phyloP scores from a whole-genome alignment of 35 echinoderm and acorn worm genomes.

The Ophioderma brevispina region DNA sequence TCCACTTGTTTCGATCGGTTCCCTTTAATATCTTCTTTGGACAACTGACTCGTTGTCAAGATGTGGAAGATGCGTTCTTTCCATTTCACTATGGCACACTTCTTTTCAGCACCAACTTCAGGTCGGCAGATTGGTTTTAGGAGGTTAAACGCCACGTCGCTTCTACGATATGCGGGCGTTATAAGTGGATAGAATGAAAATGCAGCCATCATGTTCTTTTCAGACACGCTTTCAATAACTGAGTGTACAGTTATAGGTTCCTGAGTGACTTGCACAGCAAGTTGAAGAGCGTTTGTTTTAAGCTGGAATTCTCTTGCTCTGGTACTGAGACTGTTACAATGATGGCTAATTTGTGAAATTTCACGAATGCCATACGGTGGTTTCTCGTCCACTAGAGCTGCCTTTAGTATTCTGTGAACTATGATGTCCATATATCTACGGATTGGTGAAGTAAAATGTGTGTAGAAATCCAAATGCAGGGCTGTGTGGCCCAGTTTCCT shows the following conservation, averaged over 20 bases:
- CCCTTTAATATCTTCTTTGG: constrained; percentile 27
- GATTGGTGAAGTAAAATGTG: constrained; percentile 91
- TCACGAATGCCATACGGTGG: constrained; percentile 52
- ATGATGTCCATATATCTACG: constrained; percentile 88
- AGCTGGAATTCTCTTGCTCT: constrained; percentile 64
- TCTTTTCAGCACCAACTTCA: constrained; percentile 16
- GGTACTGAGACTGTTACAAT: constrained; percentile 42
- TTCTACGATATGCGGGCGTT: not conserved
- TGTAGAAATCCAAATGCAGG: constrained; percentile 70
- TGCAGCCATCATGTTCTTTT: constrained; percentile 30
- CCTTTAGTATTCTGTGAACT: constrained; percentile 67
- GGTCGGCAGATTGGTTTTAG: constrained; percentile 70
- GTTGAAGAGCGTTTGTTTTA: constrained; percentile 30
- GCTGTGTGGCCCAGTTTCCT: constrained; percentile 43
- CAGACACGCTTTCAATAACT: constrained; percentile 58
- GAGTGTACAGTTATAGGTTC: constrained; percentile 16
- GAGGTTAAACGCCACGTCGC: constrained; percentile 26
- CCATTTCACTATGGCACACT: constrained; percentile 48
- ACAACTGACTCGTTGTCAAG: constrained; percentile 45
- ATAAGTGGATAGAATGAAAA: constrained; percentile 60
- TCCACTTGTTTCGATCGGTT: not conserved
- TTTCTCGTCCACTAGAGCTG: not conserved
- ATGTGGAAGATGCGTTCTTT: constrained; percentile 68
- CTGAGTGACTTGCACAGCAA: constrained; percentile 58
- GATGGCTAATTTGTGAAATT: constrained; percentile 64